These are phyloP conservation scores for Cairina moschata DNA, from an alignment of 2,113 vertebrate species.

Conservation along the genomic window DNA sequence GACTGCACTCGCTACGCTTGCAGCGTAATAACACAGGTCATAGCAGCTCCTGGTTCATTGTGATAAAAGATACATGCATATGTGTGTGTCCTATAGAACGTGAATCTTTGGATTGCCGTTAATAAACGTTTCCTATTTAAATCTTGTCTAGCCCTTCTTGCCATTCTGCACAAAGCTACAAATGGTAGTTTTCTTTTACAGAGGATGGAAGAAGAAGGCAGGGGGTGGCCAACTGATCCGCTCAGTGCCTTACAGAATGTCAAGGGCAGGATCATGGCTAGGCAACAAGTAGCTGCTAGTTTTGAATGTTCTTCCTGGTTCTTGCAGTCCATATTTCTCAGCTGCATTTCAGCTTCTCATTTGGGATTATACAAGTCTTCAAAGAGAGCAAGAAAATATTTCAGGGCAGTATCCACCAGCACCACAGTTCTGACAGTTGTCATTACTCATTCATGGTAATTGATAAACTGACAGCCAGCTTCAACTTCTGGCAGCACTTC, in stretches of 20 bases:
- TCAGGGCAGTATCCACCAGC: neutral
- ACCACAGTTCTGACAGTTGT: rapidly evolving
- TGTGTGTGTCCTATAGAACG: neutral
- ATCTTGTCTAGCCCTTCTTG: neutral
- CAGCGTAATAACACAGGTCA: neutral
- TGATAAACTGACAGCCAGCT: neutral
- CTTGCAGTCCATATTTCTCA: neutral
- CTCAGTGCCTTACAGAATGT: neutral
- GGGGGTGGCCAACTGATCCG: neutral
- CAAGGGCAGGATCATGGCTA: neutral
- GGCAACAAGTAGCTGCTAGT: neutral
- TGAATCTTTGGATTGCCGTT: neutral
- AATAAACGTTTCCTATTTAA: neutral
- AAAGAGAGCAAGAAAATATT: neutral
- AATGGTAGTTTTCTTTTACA: neutral
- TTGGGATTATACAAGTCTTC: neutral
- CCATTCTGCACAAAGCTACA: neutral
- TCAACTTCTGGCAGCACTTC: neutral
- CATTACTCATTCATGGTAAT: neutral
- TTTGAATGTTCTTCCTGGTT: neutral
- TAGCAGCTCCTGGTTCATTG: rapidly evolving
- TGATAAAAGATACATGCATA: neutral
- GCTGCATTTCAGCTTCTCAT: neutral
- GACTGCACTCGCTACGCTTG: neutral
- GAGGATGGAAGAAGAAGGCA: neutral